phyloP scores from a whole-genome alignment of 2,888 invertebrate species.

The Cepaea hortensis region DNA sequence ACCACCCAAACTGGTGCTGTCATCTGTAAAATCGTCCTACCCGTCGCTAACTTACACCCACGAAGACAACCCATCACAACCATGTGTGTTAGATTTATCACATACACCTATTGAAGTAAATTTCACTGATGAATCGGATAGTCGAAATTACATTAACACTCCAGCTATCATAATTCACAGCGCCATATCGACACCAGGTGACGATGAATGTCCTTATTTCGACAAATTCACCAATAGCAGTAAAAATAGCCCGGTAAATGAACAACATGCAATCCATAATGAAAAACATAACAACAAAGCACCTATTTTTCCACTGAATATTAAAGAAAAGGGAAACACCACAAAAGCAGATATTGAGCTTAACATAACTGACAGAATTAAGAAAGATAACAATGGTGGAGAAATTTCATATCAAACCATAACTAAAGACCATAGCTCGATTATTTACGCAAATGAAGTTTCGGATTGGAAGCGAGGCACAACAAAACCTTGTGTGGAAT shows the following conservation, averaged over 20 bases:
- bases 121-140: not conserved
- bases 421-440: not conserved
- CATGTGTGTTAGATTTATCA: not conserved
- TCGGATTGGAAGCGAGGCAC: not conserved
- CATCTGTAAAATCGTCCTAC: not conserved
- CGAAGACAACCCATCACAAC: not conserved
- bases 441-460: not conserved
- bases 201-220: not conserved
- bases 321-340: not conserved
- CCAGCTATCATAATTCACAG: constrained; percentile 39
- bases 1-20: not conserved
- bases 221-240: not conserved
- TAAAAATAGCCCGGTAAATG: not conserved
- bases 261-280: not conserved
- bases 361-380: not conserved
- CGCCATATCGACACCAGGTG: constrained; percentile 8
- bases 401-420: not conserved
- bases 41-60: too few relatives aligned
- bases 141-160: not conserved
- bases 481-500: not conserved
- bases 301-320: not conserved
- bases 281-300: not conserved
- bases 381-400: not conserved
- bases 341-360: not conserved
- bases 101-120: too few relatives aligned